Percentiles rank a stretch among this genome's conserved stretches.
Evolutionary conservation across 2,113 vertebrate genomes (phyloP).

Genomic region (Seriola rivoliana): DNA sequence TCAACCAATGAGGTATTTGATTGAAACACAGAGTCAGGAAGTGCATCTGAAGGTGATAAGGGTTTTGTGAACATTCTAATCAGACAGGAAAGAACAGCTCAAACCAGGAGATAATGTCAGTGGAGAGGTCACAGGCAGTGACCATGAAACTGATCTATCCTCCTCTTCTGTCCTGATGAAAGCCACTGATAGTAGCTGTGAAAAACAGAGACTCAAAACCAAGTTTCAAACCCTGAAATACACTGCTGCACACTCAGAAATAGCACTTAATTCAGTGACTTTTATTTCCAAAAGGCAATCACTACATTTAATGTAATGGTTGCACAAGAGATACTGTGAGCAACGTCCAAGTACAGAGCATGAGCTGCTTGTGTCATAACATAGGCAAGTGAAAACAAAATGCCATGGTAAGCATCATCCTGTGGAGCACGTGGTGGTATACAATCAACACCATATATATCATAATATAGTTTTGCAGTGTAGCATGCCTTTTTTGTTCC

Average conservation of each 20-base stretch:
- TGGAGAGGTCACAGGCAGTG: conserved; percentile 29
- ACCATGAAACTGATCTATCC: conserved; percentile 30
- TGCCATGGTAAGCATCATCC: conserved; percentile 30
- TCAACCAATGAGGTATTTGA: neutral
- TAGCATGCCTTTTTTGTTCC: conserved; percentile 77
- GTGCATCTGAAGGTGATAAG: neutral
- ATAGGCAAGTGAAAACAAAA: conserved; percentile 57
- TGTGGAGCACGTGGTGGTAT: conserved; percentile 69
- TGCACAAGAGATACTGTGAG: conserved; percentile 70
- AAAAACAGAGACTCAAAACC: neutral
- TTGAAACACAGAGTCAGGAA: neutral
- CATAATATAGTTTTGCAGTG: conserved; percentile 63
- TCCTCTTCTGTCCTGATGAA: conserved; percentile 2
- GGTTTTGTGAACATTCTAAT: neutral
- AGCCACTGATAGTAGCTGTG: conserved; percentile 8
- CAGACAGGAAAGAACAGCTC: conserved; percentile 14
- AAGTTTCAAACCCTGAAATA: neutral
- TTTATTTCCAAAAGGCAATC: conserved; percentile 84
- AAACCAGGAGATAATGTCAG: conserved; percentile 31
- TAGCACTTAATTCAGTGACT: conserved; percentile 44
- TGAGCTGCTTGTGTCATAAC: conserved; percentile 42
- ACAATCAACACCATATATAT: conserved; percentile 79
- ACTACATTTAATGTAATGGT: conserved; percentile 80
- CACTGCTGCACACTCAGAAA: neutral
- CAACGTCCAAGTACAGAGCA: conserved; percentile 68